Evolutionary conservation across 2,888 invertebrate species (phyloP).

Genomic region (Trissolcus japonicus): DNA sequence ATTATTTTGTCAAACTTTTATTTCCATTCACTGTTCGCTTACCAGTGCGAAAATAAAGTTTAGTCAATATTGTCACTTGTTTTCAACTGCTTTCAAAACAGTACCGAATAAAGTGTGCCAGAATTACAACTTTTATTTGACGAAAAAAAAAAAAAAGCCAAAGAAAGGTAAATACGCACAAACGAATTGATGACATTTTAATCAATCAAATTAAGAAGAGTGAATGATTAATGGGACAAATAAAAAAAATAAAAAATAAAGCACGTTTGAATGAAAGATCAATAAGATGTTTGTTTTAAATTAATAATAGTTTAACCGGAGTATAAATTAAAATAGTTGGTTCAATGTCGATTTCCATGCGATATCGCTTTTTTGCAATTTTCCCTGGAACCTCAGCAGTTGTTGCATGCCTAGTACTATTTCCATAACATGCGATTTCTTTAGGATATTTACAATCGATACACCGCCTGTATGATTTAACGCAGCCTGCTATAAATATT

Average conservation of each 20-base stretch:
- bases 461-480: slow-evolving; percentile 41
- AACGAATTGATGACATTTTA: too few species aligned
- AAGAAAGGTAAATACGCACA: too few species aligned
- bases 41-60: slow-evolving; percentile 11
- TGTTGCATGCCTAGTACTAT: slow-evolving; percentile 38
- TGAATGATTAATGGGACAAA: too few species aligned
- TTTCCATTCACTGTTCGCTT: slow-evolving; percentile 12
- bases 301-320: neutral
- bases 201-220: too few species aligned
- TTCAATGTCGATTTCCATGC: slow-evolving; percentile 13
- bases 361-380: slow-evolving; percentile 14
- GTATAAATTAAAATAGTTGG: slow-evolving; percentile 17
- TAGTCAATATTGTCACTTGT: slow-evolving; percentile 7
- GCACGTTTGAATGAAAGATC: neutral
- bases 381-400: slow-evolving; percentile 3
- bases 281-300: neutral
- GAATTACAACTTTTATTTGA: too few species aligned
- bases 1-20: slow-evolving; percentile 2
- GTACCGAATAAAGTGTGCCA: too few species aligned
- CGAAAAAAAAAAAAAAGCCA: too few species aligned
- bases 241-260: neutral
- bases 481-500: slow-evolving; percentile 47
- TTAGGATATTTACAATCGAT: slow-evolving; percentile 50
- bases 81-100: neutral
- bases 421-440: slow-evolving; percentile 50